These are phyloP conservation scores for Odontomyia ornata DNA, from an alignment of 2,888 invertebrate genomes.

Conservation along the genomic window DNA sequence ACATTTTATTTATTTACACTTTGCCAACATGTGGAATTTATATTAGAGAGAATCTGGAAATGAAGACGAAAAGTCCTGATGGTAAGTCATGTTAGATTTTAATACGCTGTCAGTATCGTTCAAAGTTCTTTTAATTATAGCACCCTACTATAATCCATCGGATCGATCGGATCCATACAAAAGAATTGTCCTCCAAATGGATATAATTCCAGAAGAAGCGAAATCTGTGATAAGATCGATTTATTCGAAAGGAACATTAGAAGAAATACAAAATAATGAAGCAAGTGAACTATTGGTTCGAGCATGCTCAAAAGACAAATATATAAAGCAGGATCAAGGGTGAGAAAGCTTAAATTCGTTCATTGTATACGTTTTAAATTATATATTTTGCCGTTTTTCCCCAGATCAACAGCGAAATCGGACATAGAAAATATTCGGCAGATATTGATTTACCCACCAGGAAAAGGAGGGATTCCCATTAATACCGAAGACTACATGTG, in stretches of 20 bases:
- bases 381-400: neutral
- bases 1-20: constrained; percentile 83
- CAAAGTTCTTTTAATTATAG: constrained; percentile 54
- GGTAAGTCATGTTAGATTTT: neutral
- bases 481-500: constrained; percentile 95
- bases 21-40: constrained; percentile 73
- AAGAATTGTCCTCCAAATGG: constrained; percentile 80
- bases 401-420: constrained; percentile 51
- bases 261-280: constrained; percentile 77
- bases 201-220: constrained; percentile 73
- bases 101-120: neutral
- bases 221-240: constrained; percentile 72
- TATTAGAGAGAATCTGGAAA: constrained; percentile 75
- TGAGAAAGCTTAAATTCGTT: neutral
- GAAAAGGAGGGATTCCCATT: constrained; percentile 86
- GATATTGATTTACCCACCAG: constrained; percentile 85
- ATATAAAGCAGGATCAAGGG: constrained; percentile 26
- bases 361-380: neutral
- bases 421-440: constrained; percentile 69
- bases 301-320: constrained; percentile 65
- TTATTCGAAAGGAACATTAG: constrained; percentile 69
- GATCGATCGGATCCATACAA: constrained; percentile 74
- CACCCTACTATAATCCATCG: constrained; percentile 70
- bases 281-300: constrained; percentile 84
- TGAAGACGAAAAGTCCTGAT: constrained; percentile 63